Conservation (phyloP, 2,888 invertebrate species). For the Nasonia oneida region DNA sequence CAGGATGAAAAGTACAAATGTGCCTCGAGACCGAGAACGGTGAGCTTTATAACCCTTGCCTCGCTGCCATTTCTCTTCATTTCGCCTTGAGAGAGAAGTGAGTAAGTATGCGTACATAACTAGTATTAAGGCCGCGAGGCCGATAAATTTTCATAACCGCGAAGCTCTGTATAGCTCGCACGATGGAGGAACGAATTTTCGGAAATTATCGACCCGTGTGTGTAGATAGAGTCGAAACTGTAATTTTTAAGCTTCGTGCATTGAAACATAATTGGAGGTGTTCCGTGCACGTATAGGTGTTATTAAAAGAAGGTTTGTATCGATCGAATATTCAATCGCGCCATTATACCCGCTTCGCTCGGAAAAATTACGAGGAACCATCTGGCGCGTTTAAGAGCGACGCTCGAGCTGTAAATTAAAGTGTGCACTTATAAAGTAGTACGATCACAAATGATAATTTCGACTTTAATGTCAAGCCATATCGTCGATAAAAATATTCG, state of each 20-base stretch:
- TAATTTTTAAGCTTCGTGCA: background rate
- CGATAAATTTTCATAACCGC: slow-evolving; percentile 15
- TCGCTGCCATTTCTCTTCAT: slow-evolving; percentile 26
- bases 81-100: background rate
- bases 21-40: background rate
- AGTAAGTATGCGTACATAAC: background rate
- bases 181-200: slow-evolving; percentile 2
- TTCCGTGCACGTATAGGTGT: background rate
- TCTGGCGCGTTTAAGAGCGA: background rate
- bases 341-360: background rate
- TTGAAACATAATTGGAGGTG: background rate
- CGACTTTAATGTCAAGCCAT: too few relatives aligned
- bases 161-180: background rate
- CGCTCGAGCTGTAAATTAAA: too few relatives aligned
- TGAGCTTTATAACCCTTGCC: background rate
- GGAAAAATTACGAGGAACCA: background rate
- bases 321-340: background rate
- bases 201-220: background rate
- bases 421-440: background rate
- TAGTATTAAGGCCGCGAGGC: background rate
- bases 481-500: background rate
- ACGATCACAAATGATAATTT: background rate
- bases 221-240: background rate
- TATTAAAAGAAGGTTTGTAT: background rate
- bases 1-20: slow-evolving; percentile 64